Percentiles rank a stretch among this genome's conserved stretches.
These are phyloP conservation scores for Gnathonemus longibarbis DNA, from an alignment of 2,113 vertebrate species.

Conservation along the genomic window DNA sequence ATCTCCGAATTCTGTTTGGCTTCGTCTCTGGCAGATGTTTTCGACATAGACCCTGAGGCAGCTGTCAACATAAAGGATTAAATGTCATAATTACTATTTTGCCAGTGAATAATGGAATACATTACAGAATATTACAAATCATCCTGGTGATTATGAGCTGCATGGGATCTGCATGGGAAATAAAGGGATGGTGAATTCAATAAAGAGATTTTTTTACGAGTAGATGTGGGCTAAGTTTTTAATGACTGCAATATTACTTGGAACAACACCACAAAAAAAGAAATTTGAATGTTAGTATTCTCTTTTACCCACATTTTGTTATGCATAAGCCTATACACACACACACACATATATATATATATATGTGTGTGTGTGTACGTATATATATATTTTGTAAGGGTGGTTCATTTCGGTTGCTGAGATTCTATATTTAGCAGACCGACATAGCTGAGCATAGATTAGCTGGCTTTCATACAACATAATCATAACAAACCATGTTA, in stretches of 20 bases:
- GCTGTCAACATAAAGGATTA: neutral
- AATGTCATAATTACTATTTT: constrained; percentile 3
- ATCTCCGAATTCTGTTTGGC: neutral
- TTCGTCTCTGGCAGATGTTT: neutral
- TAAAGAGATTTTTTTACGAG: neutral
- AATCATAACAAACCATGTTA: neutral
- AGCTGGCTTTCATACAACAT: neutral
- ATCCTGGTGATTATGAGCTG: neutral
- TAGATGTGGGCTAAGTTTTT: neutral
- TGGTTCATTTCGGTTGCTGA: neutral
- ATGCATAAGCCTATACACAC: neutral
- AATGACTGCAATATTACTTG: neutral
- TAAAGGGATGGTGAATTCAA: neutral
- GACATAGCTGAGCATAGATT: neutral
- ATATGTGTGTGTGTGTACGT: no score
- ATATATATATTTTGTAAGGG: neutral
- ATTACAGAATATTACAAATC: constrained; percentile 6
- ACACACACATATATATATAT: neutral
- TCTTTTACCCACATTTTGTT: neutral
- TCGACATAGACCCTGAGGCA: neutral
- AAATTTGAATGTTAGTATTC: neutral
- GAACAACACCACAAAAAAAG: neutral
- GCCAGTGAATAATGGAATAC: constrained; percentile 6
- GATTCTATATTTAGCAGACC: neutral
- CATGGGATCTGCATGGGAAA: neutral